Conservation (phyloP, 2,888 invertebrate species). For the Conchocele bisecta region DNA sequence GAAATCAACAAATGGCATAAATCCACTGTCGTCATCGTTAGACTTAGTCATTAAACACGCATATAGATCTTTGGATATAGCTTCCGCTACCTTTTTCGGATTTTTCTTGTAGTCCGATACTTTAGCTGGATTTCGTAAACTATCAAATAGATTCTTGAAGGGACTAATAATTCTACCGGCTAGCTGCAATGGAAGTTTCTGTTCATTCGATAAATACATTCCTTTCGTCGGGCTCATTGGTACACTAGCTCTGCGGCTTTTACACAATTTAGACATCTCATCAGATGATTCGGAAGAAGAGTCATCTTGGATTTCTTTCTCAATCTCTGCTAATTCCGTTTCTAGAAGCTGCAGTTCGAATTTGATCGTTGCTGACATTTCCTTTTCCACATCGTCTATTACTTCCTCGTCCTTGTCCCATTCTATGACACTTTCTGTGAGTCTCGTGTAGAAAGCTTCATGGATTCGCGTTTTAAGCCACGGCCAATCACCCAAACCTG, state of each 20-base stretch:
- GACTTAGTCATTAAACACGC: slow-evolving; percentile 23
- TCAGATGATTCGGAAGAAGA: slow-evolving; percentile 10
- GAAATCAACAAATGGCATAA: slow-evolving; percentile 38
- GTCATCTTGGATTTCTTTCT: slow-evolving; percentile 54
- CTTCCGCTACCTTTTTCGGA: slow-evolving; percentile 45
- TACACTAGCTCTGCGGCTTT: slow-evolving; percentile 26
- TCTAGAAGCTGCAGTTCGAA: slow-evolving; percentile 60
- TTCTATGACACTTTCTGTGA: slow-evolving; percentile 42
- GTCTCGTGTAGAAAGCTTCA: slow-evolving; percentile 46
- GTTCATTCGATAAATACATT: too few relatives aligned
- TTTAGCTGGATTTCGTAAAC: slow-evolving; percentile 24
- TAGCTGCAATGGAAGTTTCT: slow-evolving; percentile 45
- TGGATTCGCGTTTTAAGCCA: slow-evolving; percentile 49
- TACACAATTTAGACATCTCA: slow-evolving; percentile 13
- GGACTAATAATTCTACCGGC: slow-evolving; percentile 43
- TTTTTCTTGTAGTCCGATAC: slow-evolving; percentile 47
- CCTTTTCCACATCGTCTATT: slow-evolving; percentile 42
- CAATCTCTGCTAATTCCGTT: slow-evolving; percentile 61
- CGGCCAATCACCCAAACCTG: slow-evolving; percentile 49
- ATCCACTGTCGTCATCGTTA: neutral
- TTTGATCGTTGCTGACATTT: slow-evolving; percentile 49
- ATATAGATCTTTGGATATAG: slow-evolving; percentile 41
- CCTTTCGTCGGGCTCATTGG: neutral
- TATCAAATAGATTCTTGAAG: slow-evolving; percentile 19
- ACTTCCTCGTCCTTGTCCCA: slow-evolving; percentile 58